Percentiles rank a stretch among this genome's conserved stretches.
phyloP scores from a whole-genome alignment of 2,113 vertebrate genomes.

The Pyrgilauda ruficollis region DNA sequence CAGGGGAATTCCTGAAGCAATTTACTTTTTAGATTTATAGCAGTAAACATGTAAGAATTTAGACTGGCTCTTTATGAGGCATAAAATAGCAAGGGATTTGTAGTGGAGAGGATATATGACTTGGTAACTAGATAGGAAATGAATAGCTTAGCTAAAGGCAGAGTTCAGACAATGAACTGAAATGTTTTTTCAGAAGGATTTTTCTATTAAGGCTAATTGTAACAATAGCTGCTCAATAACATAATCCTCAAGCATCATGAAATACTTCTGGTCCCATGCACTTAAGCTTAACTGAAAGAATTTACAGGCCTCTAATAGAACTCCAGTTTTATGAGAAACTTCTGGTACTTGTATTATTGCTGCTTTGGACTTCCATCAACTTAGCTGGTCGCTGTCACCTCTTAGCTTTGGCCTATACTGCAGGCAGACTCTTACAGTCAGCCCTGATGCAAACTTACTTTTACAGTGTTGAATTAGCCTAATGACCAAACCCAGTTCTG shows the following conservation, averaged over 20 bases:
- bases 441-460: neutral
- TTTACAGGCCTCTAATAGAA: neutral
- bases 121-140: slow-evolving; percentile 17
- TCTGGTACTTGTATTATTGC: neutral
- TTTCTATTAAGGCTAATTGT: neutral
- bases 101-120: neutral
- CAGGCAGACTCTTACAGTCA: neutral
- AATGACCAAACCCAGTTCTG: neutral
- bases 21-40: neutral
- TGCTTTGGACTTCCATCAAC: neutral
- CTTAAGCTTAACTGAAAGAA: neutral
- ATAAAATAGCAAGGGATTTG: neutral
- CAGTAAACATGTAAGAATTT: neutral
- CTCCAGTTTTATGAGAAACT: neutral
- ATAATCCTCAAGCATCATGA: neutral
- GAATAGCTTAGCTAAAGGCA: neutral
- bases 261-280: neutral
- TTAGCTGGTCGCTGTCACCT: neutral
- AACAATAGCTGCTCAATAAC: neutral
- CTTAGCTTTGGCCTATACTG: neutral
- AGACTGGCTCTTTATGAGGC: neutral
- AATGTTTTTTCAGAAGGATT: neutral
- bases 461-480: neutral
- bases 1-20: neutral
- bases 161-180: neutral